phyloP scores from a whole-genome alignment of 2,888 invertebrate genomes.

The Bellardia bayeri region DNA sequence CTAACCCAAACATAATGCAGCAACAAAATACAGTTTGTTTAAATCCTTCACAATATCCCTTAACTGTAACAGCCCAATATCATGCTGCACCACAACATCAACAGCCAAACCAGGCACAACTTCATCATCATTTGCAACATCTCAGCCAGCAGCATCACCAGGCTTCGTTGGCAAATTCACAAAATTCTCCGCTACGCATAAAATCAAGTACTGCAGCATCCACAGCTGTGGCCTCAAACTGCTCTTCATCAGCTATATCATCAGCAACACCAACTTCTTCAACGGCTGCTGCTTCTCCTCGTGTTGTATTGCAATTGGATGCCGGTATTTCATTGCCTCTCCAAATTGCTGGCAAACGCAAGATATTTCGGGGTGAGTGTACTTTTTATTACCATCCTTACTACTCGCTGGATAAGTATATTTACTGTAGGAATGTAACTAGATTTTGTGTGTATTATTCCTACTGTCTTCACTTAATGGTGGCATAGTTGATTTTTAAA shows the following conservation, averaged over 20 bases:
- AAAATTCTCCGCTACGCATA: constrained; percentile 69
- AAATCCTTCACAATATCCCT: constrained; percentile 55
- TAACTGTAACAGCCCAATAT: constrained; percentile 62
- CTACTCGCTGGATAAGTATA: neutral
- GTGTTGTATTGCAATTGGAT: constrained; percentile 90
- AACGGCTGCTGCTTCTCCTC: constrained; percentile 76
- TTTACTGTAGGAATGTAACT: neutral
- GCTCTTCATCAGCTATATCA: constrained; percentile 35
- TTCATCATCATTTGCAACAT: constrained; percentile 30
- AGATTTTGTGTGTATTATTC: neutral
- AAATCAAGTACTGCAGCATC: constrained; percentile 69
- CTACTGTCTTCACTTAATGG: neutral
- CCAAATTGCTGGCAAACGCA: constrained; percentile 90
- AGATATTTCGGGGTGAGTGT: constrained; percentile 90
- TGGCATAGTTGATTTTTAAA: constrained; percentile 10
- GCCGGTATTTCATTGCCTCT: constrained; percentile 91
- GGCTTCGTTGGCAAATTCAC: constrained; percentile 68
- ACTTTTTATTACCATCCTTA: constrained; percentile 74
- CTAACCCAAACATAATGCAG: constrained; percentile 45
- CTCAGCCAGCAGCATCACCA: constrained; percentile 16
- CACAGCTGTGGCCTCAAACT: no score
- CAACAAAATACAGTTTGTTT: constrained; percentile 53
- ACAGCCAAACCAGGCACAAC: constrained; percentile 53
- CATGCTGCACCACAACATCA: constrained; percentile 58
- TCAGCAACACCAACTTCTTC: constrained; percentile 32